A percentile compares a stretch with the other conserved stretches of the same genome.
Conservation (phyloP, 1,140 invertebrate genomes). For the Aethina tumida region DNA sequence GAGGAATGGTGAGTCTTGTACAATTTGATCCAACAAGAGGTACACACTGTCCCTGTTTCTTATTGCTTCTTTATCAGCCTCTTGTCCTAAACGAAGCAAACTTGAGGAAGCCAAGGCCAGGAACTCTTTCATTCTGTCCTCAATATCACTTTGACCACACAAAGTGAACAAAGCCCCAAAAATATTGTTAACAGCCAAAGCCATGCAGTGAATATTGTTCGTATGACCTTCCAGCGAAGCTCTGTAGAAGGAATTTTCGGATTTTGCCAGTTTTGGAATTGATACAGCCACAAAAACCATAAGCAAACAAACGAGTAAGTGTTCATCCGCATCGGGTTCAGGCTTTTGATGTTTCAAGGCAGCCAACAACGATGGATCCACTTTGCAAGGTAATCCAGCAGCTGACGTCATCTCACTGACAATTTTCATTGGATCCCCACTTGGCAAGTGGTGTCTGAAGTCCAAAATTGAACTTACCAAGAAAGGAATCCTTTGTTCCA, state of each 20-base stretch:
- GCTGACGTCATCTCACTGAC: conserved; percentile 96
- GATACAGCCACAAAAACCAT: conserved; percentile 99
- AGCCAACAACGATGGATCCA: conserved; percentile 88
- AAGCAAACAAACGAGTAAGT: conserved; percentile 85
- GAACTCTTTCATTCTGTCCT: conserved; percentile 97
- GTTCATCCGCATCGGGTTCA: conserved; percentile 78
- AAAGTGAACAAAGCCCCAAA: conserved; percentile 95
- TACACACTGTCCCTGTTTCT: conserved; percentile 94
- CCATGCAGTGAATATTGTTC: conserved; percentile 98
- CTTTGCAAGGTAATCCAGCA: conserved; percentile 83
- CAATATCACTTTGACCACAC: conserved; percentile 89
- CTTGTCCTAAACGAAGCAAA: conserved; percentile 84
- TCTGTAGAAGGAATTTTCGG: conserved; percentile 79
- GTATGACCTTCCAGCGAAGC: conserved; percentile 89
- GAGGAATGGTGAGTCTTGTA: conserved; percentile 93
- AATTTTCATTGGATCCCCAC: conserved; percentile 82
- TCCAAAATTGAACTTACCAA: conserved; percentile 89
- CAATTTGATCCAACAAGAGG: conserved; percentile 89
- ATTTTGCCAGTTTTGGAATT: conserved; percentile 89
- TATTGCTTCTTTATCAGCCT: conserved; percentile 89
- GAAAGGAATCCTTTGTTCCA: conserved; percentile 94
- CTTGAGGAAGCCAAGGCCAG: conserved; percentile 93
- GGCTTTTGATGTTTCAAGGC: conserved; percentile 81
- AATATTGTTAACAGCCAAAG: conserved; percentile 91
- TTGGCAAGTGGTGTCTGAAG: conserved; percentile 86